Base-by-base conservation (phyloP, 2,888 invertebrate species). In the Lycophotia porphyrea region DNA sequence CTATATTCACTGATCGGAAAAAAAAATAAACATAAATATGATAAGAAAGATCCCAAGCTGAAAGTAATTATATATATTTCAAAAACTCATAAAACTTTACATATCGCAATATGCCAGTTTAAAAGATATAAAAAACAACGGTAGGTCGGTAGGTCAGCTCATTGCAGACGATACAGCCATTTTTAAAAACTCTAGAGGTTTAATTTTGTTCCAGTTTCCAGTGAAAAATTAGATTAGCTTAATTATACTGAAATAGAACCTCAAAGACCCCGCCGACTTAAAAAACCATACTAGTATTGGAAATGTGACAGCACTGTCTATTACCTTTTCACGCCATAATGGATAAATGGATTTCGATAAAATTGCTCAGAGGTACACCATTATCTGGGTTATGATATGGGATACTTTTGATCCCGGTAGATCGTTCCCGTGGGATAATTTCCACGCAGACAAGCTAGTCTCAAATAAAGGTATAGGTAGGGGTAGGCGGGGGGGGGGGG, bases 121-220 rank as follows among this genome's bases (percentile, higher is more conserved):
- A 49, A 49, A 49, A 49, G 9, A 49, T 49, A n/a, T 52, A n/a
- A n/a, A n/a, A 49, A 49, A 24, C 8, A 24, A 49, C 49, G 52
- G 13, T 13, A 52, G n/a, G 52, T n/a, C 13, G 52, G 52, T 52
- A n/a, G 9, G 21, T 8, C 18, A 31, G 18, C 11, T 21, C 11
- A 55, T 72, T 55, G 5, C 15, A 55, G n/a, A 52, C 21, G 5
- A n/a, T 52, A n/a, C n/a, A 44, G 44, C 31, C 2, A 44, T 31
- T 65, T 47, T 24, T 24, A 66, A 66, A 66, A 13, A 47, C 18
- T 66, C 31, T 24, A 42, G n/a, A 42, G 2, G 4, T 21, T n/a
- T 42, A 1, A 42, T 55, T 42, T 52, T 21, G n/a, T 71, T 71
- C 39, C 5, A 52, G n/a, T 71, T 72, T 72, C 42, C 13, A 44